These are phyloP conservation scores for Drosophila tropicalis DNA, from an alignment of 1,140 invertebrate species.

Conservation along the genomic window DNA sequence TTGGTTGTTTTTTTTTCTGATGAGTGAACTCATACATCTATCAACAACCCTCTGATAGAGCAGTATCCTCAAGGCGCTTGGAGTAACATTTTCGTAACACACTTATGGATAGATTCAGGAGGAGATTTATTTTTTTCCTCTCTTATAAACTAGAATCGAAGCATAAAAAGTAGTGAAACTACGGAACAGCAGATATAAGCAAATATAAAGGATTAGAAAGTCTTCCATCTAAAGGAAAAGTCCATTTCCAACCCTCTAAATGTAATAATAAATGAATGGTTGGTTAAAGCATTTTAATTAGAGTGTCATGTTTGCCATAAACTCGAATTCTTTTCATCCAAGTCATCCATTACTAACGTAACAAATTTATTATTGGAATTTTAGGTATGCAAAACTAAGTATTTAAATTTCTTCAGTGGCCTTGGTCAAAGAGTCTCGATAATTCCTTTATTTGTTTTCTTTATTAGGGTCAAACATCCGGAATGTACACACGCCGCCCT, in stretches of 20 bases:
- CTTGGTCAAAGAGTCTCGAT: conserved; percentile 40
- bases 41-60: no score
- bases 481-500: conserved; percentile 36
- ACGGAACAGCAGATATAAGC: no score
- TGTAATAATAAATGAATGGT: background rate
- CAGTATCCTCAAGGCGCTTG: no score
- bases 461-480: conserved; percentile 31
- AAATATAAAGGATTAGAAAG: background rate
- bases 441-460: conserved; percentile 38
- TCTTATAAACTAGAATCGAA: no score
- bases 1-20: no score
- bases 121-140: no score
- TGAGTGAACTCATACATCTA: no score
- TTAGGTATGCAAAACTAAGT: conserved; percentile 7
- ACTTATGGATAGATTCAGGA: no score
- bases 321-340: background rate
- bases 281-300: background rate
- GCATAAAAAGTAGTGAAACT: no score
- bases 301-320: conserved; percentile 1
- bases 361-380: background rate
- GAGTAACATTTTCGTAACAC: no score
- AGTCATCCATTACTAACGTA: background rate
- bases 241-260: background rate
- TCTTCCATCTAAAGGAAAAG: background rate
- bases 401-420: conserved; percentile 32